Evolutionary conservation across 2,113 vertebrate species (phyloP).

Genomic region (Psittacus erithacus): DNA sequence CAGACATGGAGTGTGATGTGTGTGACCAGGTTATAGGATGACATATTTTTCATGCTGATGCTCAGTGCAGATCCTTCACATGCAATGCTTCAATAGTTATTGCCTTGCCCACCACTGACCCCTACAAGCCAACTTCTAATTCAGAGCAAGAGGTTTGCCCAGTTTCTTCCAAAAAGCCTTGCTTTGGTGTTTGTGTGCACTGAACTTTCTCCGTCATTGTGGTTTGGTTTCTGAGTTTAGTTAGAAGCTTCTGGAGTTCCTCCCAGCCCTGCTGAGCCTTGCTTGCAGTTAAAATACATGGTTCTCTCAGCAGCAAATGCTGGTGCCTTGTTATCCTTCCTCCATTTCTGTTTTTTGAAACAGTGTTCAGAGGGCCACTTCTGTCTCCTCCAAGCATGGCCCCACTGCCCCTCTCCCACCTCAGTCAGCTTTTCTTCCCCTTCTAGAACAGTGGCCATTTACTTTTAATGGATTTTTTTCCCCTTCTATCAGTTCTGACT

Average conservation of each 20-base stretch:
- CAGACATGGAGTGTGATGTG: neutral
- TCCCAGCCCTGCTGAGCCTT: constrained; percentile 17
- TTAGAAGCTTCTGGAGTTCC: constrained; percentile 52
- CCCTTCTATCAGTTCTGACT: neutral
- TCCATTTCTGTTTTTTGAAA: neutral
- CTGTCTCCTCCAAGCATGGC: neutral
- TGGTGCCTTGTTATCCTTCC: neutral
- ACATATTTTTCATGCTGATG: neutral
- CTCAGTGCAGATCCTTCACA: fast-evolving
- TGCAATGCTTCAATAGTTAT: neutral
- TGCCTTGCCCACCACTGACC: neutral
- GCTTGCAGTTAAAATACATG: neutral
- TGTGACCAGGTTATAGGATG: neutral
- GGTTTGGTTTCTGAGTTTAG: constrained; percentile 6
- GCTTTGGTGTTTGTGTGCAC: neutral
- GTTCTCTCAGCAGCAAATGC: neutral
- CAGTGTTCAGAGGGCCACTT: neutral
- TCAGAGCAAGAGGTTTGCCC: neutral
- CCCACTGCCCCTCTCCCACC: neutral
- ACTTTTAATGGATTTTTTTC: neutral
- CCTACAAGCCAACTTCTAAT: neutral
- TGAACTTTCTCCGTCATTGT: constrained; percentile 32
- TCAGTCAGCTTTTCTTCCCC: neutral
- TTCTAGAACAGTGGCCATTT: neutral
- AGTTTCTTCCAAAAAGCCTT: neutral